Base-by-base conservation (phyloP, 2,113 vertebrate genomes). In the Bostrychus sinensis region DNA sequence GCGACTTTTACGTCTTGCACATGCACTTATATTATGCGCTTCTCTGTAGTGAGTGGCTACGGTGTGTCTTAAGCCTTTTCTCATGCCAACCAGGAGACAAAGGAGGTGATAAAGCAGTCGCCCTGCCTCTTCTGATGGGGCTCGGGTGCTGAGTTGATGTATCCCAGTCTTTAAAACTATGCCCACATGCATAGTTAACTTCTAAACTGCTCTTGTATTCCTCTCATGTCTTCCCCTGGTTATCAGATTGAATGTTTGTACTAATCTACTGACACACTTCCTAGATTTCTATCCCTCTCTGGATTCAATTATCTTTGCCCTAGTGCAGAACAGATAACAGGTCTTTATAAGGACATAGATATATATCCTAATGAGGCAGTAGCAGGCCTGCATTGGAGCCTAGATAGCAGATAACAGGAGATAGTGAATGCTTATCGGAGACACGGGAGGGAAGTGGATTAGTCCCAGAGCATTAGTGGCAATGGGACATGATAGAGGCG, bases 221-320 rank as follows among this genome's bases (percentile, higher is more conserved):
- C 42, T 19, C 16, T 20, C 17, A 25, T 48, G 45, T 25, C 45
- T 48, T 48, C 45, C 32, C 63, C 37, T 67, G 45, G 88, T 88
- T 88, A 83, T 82, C 43, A 58, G 80, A 79, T 86, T 64, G 84
- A 89, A 81, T 80, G 67, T 62, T 70, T 59, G 60, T 57, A 80
- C 76, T 88, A 89, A 91, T 91, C 89, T 78, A 83, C 78, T 86
- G 86, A 86, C 87, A 90, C 83, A 75, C 86, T 88, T 42, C 54
- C 66, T 51, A 81, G 89, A 91, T 91, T 16, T n/a, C 70, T 72
- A 88, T 85, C 84, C 41, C 26, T 50, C 75, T 86, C 78, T 78
- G 79, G 66, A 89, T 91, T 91, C 78, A 88, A 88, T 91, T 89
- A 89, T 82, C 74, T 26, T 13, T 61, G 57, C 77, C 38, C 85